These are phyloP conservation scores for Mandrillus leucophaeus DNA, from an alignment of 2,113 vertebrate genomes.

Conservation along the genomic window DNA sequence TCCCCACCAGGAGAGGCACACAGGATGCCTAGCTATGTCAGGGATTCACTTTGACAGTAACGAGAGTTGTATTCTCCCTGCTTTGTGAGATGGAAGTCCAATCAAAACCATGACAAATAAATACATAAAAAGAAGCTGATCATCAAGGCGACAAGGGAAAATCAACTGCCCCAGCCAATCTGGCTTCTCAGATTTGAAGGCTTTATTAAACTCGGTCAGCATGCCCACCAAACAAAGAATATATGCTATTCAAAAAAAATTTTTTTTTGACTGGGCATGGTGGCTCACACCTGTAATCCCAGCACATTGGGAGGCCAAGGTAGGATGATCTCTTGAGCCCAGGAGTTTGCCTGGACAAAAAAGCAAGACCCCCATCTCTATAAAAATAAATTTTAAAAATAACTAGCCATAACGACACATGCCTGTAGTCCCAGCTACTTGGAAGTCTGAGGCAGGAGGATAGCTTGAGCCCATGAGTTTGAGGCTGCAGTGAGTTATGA, in stretches of 20 bases:
- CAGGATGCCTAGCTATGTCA: not conserved
- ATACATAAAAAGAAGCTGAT: not conserved
- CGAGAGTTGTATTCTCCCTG: not conserved
- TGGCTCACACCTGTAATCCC: too few species aligned
- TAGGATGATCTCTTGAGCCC: too few species aligned
- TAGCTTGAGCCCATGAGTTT: too few species aligned
- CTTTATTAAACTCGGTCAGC: not conserved
- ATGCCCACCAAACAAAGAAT: not conserved
- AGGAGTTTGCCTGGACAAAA: too few species aligned
- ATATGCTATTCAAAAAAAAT: not conserved
- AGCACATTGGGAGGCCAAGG: too few species aligned
- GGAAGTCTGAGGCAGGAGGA: too few species aligned
- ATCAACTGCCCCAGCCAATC: not conserved
- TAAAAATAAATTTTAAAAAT: too few species aligned
- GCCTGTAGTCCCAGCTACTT: too few species aligned
- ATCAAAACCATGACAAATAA: conserved; percentile 6
- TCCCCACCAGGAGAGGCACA: not conserved
- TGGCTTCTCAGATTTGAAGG: not conserved
- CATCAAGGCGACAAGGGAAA: not conserved
- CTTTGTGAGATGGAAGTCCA: not conserved
- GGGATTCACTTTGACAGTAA: not conserved
- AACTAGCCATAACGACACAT: too few species aligned
- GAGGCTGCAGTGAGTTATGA: too few species aligned
- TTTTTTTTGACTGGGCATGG: not conserved
- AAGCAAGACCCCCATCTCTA: too few species aligned